Base-by-base conservation (phyloP, 1,140 invertebrate species). In the Cyphomyrmex costatus region DNA sequence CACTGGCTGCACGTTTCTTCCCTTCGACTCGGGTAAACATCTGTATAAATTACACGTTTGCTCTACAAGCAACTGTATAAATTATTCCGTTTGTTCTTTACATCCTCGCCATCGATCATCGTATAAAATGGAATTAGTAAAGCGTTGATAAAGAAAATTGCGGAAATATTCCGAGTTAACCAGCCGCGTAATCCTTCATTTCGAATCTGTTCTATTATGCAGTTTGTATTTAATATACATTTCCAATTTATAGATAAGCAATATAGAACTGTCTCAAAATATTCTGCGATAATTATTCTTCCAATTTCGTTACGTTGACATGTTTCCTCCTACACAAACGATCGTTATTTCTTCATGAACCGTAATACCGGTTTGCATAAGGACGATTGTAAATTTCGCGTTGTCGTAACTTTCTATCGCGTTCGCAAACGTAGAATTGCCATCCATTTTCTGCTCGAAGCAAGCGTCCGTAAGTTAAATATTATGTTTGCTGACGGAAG, bases 401-500 rank as follows among this genome's bases (percentile, higher is more conserved):
- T 61, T 61, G 68, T 61, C 68, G 79, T 73, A 83, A 73, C 53
- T 74, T 56, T 65, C 80, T 76, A 60, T 84, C 82, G 74, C 33
- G 58, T 49, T 76, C 70, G 65, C 33, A 42, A 76, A 42, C 58
- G 60, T 30, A 53, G 73, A 65, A 85, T 85, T 85, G 71, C 73
- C 82, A 61, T 85, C 61, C 73, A 85, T 85, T 85, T 76, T 85
- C 79, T 74, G 79, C 68, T 61, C 36, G 83, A 76, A 70, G 68
- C 74, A 30, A 88, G 65, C 60, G 82, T 89, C 83, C 58, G 77
- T 76, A 88, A 88, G 88, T 89, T 88, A 89, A 89, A 89, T 89
- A 89, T 89, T 89, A 89, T 89, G 87, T 89, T 89, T 89, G 87
- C 84, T 74, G 84, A 86, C 74, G 56, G 49, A 71, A 78, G 84